Evolutionary conservation across 2,113 vertebrate species (phyloP), one percentile per base, ranked within the genome.

Genomic region (Hippocampus guttulatus): DNA sequence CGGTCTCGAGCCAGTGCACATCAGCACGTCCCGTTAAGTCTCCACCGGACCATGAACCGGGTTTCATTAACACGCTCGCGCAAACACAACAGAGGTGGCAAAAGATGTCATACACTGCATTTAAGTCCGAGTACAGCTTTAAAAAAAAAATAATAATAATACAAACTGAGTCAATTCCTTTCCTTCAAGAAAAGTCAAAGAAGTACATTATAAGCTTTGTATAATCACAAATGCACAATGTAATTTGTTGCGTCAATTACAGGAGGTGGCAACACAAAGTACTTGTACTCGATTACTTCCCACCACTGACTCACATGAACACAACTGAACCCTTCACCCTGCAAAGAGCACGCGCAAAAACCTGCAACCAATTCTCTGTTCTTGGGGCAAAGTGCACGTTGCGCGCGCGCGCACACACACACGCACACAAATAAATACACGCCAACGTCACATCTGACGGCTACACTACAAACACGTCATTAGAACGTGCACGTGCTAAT

Each of bases 11-110:
- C 63, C 63, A 65, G 43, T n/a, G 33, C 23, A 65, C 23, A 64
- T 43, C 63, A 65, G 64, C 64, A 65, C 64, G 43, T 65, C 43
- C 64, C n/a, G 64, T 65, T 65, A 65, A 25, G 11, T 65, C 64
- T 47, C n/a, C 23, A 47, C 23, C 43, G 41, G 43, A 65, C 41
- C 64, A 43, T 65, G 43, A 64, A 38, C 1, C 20, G 63, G 40
- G 8, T 64, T 64, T 23, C 21, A 43, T 45, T 8, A 64, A 23
- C 21, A 45, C 63, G 6, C 41, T 6, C 20, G 18, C 25, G 11
- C 27, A 14, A 8, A 2, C 23, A 27, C 23, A 57, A 58, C 55
- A 61, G 7, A 16, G 57, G 11, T 30, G 25, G 14, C 57, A 8
- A 33, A 33, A 16, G 14, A 15, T 8, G 3, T 61, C 27, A 8